A percentile compares a stretch with the other conserved stretches of the same genome.
phyloP scores from a whole-genome alignment of 2,113 vertebrate genomes.

The Charina bottae region DNA sequence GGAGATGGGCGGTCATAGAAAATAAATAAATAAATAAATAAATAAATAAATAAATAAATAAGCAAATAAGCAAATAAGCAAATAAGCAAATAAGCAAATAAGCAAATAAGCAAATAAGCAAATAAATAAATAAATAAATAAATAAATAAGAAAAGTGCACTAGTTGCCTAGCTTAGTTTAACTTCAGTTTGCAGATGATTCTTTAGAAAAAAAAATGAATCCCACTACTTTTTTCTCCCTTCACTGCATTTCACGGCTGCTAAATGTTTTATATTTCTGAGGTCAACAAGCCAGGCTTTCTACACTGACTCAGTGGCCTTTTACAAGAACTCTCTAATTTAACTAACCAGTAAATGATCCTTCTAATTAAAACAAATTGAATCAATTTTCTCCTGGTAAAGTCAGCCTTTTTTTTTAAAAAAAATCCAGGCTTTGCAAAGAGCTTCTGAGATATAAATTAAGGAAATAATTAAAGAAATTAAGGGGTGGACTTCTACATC shows the following conservation, averaged over 20 bases:
- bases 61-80: too few relatives aligned
- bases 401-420: background rate
- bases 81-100: too few relatives aligned
- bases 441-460: background rate
- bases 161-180: slow-evolving; percentile 39
- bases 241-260: background rate
- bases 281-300: background rate
- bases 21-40: too few relatives aligned
- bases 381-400: background rate
- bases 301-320: background rate
- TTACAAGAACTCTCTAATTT: slow-evolving; percentile 16
- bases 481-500: background rate
- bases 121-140: too few relatives aligned
- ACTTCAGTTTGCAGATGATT: slow-evolving; percentile 15
- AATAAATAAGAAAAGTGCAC: slow-evolving; percentile 54
- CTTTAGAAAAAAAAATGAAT: slow-evolving; percentile 1
- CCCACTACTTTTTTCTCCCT: background rate
- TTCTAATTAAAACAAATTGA: slow-evolving; percentile 29
- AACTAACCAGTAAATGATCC: slow-evolving; percentile 7
- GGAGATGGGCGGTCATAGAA: too few relatives aligned
- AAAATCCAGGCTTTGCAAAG: background rate
- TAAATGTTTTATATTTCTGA: slow-evolving; percentile 20
- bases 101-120: too few relatives aligned
- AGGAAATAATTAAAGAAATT: background rate
- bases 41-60: too few relatives aligned